These are phyloP conservation scores for Pterobdella sp. DNA, from an alignment of 2,888 invertebrate genomes.

Conservation along the genomic window DNA sequence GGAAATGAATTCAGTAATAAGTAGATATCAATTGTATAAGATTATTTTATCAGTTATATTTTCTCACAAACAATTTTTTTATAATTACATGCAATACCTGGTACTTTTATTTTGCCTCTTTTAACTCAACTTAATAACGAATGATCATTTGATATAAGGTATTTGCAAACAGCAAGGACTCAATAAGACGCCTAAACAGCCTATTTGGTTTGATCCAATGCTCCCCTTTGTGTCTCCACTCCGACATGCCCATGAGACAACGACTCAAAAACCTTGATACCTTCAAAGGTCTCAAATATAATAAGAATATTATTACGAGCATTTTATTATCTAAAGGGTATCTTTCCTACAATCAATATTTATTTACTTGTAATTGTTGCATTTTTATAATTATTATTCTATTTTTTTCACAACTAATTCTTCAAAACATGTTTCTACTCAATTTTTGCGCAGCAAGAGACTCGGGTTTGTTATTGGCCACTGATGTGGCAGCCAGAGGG, in stretches of 20 bases:
- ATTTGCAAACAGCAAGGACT: constrained; percentile 73
- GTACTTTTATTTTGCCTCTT: too few relatives aligned
- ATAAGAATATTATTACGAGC: too few relatives aligned
- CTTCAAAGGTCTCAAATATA: constrained; percentile 57
- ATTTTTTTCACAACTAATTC: neutral
- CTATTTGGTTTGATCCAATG: constrained; percentile 54
- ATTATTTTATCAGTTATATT: too few relatives aligned
- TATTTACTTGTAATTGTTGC: neutral
- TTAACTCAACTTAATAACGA: too few relatives aligned
- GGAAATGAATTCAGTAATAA: too few relatives aligned
- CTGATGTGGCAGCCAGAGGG: constrained; percentile 94
- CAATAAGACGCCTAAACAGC: constrained; percentile 66
- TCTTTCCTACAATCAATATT: neutral
- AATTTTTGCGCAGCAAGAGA: constrained; percentile 21
- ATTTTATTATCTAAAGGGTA: constrained; percentile 8
- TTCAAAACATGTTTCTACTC: neutral
- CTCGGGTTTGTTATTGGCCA: constrained; percentile 65
- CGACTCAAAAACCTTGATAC: constrained; percentile 84
- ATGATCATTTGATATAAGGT: too few relatives aligned
- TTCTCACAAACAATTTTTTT: too few relatives aligned
- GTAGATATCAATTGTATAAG: too few relatives aligned
- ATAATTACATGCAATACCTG: too few relatives aligned
- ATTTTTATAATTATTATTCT: neutral
- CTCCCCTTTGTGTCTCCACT: constrained; percentile 56
- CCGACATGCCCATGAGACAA: constrained; percentile 82